phyloP scores from a whole-genome alignment of 2,113 vertebrate genomes.

The Lonchura striata region DNA sequence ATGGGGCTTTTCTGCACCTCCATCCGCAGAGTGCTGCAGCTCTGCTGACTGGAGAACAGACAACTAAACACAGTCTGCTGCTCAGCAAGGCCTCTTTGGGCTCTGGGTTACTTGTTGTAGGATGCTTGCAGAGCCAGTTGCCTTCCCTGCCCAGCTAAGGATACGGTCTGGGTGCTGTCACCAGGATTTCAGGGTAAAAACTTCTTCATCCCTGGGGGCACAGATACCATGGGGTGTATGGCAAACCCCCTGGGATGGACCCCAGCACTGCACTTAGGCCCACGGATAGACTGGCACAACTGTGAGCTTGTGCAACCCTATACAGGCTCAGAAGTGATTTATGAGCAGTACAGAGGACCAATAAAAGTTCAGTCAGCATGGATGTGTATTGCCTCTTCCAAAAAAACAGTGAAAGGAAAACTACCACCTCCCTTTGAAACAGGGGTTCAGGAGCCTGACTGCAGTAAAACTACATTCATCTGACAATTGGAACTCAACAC shows the following conservation, averaged over 20 bases:
- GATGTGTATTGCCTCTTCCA: accelerated
- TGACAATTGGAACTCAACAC: neutral
- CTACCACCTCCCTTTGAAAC: neutral
- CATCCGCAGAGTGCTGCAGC: neutral
- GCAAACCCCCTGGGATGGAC: neutral
- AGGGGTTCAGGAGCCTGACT: neutral
- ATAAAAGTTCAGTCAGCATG: neutral
- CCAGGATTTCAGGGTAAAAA: neutral
- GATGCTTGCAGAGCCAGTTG: neutral
- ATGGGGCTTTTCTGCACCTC: neutral
- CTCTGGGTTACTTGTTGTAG: neutral
- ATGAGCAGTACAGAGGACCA: neutral
- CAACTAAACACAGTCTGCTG: neutral
- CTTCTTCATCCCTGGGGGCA: neutral
- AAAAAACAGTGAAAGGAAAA: neutral
- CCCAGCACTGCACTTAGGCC: neutral
- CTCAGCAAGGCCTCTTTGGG: neutral
- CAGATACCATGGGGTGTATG: accelerated
- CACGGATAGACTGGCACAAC: neutral
- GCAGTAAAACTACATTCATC: neutral
- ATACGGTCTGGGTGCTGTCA: neutral
- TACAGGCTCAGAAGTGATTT: neutral
- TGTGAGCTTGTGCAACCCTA: neutral
- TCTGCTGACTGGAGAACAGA: neutral
- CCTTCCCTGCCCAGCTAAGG: neutral